A percentile compares a stretch with the other conserved stretches of the same genome.
Evolutionary conservation across 2,797 vertebrate genomes (phyloP).

Genomic region (Acipenser ruthenus): DNA sequence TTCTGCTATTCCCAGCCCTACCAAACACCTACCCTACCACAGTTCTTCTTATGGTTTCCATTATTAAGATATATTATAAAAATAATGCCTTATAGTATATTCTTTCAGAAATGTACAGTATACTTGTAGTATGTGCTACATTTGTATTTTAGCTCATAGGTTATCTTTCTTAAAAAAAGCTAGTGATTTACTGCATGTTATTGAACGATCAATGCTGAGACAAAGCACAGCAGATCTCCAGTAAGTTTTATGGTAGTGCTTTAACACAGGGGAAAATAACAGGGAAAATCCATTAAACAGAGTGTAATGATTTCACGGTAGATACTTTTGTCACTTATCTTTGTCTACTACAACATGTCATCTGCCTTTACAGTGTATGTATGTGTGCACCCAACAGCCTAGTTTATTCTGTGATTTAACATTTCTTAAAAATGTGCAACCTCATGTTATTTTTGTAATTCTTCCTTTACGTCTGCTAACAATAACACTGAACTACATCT

Average conservation of each 20-base stretch:
- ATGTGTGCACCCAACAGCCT: not conserved
- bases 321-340: not conserved
- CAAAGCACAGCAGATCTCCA: not conserved
- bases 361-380: not conserved
- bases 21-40: no score
- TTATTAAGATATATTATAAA: no score
- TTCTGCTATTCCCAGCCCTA: no score
- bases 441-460: not conserved
- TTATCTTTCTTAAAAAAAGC: no score
- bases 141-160: no score
- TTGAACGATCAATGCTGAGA: not conserved
- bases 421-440: no score
- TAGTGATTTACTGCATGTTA: not conserved
- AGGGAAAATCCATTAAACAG: conserved; percentile 1
- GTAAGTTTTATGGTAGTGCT: not conserved
- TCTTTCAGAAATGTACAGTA: no score
- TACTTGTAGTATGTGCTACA: no score
- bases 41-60: no score
- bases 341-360: not conserved
- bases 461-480: not conserved
- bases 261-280: not conserved
- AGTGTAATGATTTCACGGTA: not conserved
- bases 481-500: not conserved
- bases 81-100: no score
- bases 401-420: no score